Evolutionary conservation across 2,113 vertebrate genomes (phyloP).

Genomic region (Bombycilla garrulus): DNA sequence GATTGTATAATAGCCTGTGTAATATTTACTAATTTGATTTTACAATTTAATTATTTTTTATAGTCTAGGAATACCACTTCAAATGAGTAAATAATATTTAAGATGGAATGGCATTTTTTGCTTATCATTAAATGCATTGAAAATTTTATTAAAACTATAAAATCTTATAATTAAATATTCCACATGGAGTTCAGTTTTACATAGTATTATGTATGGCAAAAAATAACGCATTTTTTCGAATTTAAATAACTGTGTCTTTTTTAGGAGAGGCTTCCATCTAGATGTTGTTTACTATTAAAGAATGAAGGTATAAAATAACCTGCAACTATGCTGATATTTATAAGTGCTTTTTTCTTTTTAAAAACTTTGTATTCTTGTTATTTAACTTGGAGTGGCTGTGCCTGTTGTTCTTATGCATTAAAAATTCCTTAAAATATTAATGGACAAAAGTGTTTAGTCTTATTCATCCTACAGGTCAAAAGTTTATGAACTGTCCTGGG

Average conservation of each 20-base stretch:
- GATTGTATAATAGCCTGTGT: not conserved
- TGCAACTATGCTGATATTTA: not conserved
- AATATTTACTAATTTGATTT: not conserved
- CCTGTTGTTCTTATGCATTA: not conserved
- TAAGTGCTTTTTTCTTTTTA: rapidly evolving
- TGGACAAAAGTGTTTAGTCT: not conserved
- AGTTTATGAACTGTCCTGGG: not conserved
- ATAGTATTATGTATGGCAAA: not conserved
- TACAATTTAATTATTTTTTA: not conserved
- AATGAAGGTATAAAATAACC: not conserved
- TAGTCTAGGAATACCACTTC: not conserved
- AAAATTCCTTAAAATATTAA: not conserved
- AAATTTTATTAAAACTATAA: not conserved
- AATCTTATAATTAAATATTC: not conserved
- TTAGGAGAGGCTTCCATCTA: not conserved
- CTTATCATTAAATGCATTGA: not conserved
- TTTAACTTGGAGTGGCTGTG: not conserved
- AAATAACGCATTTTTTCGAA: not conserved
- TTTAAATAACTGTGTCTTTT: not conserved
- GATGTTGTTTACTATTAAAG: not conserved
- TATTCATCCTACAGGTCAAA: not conserved
- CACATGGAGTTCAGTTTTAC: not conserved
- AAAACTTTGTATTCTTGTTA: not conserved
- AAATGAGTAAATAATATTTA: not conserved
- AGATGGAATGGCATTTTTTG: not conserved